These are phyloP conservation scores for Aporophyla nigra DNA, from an alignment of 2,888 invertebrate species.

Conservation along the genomic window DNA sequence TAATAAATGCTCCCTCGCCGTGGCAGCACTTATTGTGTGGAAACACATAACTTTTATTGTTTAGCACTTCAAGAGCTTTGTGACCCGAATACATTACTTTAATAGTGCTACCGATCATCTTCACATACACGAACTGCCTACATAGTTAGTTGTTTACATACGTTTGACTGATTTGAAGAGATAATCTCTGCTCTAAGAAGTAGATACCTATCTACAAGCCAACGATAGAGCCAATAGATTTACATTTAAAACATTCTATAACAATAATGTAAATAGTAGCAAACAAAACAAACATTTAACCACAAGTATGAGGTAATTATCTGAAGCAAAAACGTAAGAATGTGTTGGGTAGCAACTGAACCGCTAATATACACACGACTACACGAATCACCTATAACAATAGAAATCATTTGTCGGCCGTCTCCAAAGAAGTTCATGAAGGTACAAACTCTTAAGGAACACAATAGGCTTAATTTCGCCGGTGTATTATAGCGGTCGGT, in stretches of 20 bases:
- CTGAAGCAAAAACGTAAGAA: constrained; percentile 8
- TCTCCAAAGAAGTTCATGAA: constrained; percentile 33
- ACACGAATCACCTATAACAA: constrained; percentile 48
- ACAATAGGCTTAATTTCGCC: constrained; percentile 52
- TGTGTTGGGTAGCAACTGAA: constrained; percentile 18
- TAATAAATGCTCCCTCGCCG: constrained; percentile 49
- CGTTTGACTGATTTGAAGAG: neutral
- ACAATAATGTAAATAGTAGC: neutral
- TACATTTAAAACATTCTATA: neutral
- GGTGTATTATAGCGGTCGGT: constrained; percentile 27
- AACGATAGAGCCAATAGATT: neutral
- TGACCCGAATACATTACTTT: constrained; percentile 62
- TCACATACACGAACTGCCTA: constrained; percentile 7
- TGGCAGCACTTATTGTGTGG: constrained; percentile 51
- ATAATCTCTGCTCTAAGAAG: neutral
- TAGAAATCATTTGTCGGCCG: constrained; percentile 51
- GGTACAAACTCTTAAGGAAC: constrained; percentile 29
- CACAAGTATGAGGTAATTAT: constrained; percentile 3
- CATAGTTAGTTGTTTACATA: no score
- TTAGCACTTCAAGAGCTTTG: constrained; percentile 55
- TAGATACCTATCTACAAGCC: neutral
- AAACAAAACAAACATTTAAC: constrained; percentile 17
- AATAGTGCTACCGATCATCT: constrained; percentile 27
- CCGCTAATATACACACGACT: constrained; percentile 15
- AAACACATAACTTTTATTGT: constrained; percentile 59